Percentiles rank a stretch among this genome's conserved stretches.
Conservation (phyloP, 2,888 invertebrate genomes). For the Plusia festucae region DNA sequence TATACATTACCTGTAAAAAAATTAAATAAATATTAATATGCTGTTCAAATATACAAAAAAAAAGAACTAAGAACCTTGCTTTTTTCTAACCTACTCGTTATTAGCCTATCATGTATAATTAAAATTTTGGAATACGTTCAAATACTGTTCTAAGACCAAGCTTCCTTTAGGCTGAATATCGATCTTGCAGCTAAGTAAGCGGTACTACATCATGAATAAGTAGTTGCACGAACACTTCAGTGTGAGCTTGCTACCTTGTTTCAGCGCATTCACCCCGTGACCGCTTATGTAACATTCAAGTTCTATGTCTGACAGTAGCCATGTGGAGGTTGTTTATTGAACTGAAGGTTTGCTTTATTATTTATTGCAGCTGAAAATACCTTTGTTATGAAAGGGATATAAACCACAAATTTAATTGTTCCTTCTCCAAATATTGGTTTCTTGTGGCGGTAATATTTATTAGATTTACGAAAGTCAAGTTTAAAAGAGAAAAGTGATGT, state of each 20-base stretch:
- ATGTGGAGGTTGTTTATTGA: not conserved
- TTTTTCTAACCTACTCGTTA: too few relatives aligned
- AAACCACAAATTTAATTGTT: not conserved
- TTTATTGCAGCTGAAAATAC: not conserved
- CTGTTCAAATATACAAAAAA: too few relatives aligned
- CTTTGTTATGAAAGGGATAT: not conserved
- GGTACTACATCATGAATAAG: conserved; percentile 56
- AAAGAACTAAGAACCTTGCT: too few relatives aligned
- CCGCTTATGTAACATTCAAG: conserved; percentile 49
- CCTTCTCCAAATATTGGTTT: not conserved
- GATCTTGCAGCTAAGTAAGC: conserved; percentile 28
- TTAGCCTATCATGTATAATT: conserved; percentile 11
- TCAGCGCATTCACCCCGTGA: conserved; percentile 63
- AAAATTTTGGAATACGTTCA: too few relatives aligned
- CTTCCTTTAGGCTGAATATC: conserved; percentile 19
- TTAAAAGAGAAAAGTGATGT: too few relatives aligned
- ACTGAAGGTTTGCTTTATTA: not conserved
- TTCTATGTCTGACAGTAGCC: conserved; percentile 38
- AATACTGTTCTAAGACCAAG: not conserved
- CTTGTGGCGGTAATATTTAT: not conserved
- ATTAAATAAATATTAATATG: too few relatives aligned
- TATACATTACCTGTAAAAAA: too few relatives aligned
- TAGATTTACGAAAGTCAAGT: not conserved
- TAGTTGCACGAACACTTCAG: conserved; percentile 39
- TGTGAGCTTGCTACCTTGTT: conserved; percentile 51